Conservation (phyloP, 2,797 vertebrate genomes). For the Urocyon cinereoargenteus region DNA sequence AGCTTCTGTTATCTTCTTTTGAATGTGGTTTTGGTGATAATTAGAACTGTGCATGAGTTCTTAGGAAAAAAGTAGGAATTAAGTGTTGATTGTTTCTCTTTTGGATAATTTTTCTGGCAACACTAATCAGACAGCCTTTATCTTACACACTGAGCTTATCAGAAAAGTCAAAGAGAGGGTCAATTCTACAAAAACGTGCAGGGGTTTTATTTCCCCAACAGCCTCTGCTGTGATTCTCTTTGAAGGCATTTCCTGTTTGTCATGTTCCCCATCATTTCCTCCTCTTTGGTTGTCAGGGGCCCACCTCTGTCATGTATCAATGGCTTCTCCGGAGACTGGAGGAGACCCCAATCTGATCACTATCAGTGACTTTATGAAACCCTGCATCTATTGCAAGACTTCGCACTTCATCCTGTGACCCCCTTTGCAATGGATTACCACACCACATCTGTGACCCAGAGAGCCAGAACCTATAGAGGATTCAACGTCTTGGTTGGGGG, state of each 20-base stretch:
- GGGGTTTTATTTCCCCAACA: not conserved
- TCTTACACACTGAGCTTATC: not conserved
- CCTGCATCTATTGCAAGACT: not conserved
- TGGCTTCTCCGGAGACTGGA: rapidly evolving
- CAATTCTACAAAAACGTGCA: rapidly evolving
- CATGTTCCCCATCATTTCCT: not conserved
- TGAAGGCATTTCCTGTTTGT: not conserved
- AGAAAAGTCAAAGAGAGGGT: not conserved
- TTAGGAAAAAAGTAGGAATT: not conserved
- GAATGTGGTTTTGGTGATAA: not conserved
- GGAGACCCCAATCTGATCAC: not conserved
- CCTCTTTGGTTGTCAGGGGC: rapidly evolving
- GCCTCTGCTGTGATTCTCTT: not conserved
- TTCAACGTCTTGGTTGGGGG: not conserved
- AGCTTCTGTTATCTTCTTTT: not conserved
- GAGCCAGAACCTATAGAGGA: not conserved
- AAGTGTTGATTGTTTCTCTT: not conserved
- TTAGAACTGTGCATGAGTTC: not conserved
- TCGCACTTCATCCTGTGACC: not conserved
- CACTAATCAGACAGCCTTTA: not conserved
- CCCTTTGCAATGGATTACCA: not conserved
- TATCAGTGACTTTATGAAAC: not conserved
- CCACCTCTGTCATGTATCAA: not conserved
- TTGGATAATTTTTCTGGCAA: not conserved
- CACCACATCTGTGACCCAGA: too few species aligned